Conservation (phyloP, 2,113 vertebrate species). For the Myotis yumanensis region DNA sequence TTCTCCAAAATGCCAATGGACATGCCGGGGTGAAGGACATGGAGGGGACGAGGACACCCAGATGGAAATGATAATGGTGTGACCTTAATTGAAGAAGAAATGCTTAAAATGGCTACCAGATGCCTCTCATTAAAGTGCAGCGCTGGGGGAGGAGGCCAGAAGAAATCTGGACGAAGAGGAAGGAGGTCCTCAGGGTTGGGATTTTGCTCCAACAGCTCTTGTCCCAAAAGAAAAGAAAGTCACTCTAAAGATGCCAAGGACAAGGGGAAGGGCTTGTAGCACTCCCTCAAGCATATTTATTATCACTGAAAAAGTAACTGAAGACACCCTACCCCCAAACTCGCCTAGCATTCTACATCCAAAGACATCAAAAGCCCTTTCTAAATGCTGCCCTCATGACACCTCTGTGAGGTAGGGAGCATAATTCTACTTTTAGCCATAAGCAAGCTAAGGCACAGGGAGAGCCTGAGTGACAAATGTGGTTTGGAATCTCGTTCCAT, state of each 20-base stretch:
- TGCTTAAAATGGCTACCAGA: slow-evolving; percentile 49
- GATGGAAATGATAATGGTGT: slow-evolving; percentile 55
- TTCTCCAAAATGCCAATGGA: not conserved
- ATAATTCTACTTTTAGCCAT: not conserved
- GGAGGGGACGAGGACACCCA: slow-evolving; percentile 17
- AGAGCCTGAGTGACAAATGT: not conserved
- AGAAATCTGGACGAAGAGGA: not conserved
- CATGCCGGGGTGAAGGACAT: not conserved
- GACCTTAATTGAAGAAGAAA: slow-evolving; percentile 54
- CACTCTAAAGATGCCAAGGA: slow-evolving; percentile 18
- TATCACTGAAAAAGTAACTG: slow-evolving; percentile 3
- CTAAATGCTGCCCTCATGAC: not conserved
- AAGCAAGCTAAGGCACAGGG: slow-evolving; percentile 51
- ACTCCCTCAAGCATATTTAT: not conserved
- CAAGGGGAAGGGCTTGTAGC: not conserved
- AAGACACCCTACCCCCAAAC: not conserved
- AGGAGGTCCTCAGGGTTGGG: not conserved
- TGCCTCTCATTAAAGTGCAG: slow-evolving; percentile 32
- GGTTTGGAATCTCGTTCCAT: not conserved
- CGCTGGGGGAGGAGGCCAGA: not conserved
- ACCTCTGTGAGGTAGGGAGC: not conserved
- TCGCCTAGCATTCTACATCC: not conserved
- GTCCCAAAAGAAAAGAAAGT: not conserved
- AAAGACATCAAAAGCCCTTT: not conserved
- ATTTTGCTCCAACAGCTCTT: not conserved